Conservation (phyloP, 2,113 vertebrate species). For the Cairina moschata region DNA sequence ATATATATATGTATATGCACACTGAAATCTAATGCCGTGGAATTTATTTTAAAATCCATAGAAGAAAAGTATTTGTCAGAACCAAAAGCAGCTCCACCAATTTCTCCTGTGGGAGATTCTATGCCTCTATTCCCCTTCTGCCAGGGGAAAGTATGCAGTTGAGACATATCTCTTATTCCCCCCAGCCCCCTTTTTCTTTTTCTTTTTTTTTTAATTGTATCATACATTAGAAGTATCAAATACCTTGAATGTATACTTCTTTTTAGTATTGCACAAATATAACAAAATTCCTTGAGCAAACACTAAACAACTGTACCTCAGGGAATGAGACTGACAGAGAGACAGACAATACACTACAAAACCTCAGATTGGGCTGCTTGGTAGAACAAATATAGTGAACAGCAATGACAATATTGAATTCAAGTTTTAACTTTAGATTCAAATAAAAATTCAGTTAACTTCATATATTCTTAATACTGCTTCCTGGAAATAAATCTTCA, state of each 20-base stretch:
- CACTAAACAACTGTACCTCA: neutral
- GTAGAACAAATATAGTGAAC: neutral
- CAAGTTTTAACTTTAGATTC: neutral
- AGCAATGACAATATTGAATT: neutral
- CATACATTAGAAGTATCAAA: neutral
- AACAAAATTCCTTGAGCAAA: neutral
- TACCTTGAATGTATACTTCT: neutral
- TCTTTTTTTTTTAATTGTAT: neutral
- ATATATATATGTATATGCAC: neutral
- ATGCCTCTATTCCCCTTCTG: neutral
- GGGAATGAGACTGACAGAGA: neutral
- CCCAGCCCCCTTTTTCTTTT: neutral
- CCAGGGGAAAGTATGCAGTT: neutral
- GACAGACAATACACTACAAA: neutral
- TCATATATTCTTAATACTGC: neutral
- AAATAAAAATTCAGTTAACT: neutral
- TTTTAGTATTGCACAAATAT: neutral
- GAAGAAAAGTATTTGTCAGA: neutral
- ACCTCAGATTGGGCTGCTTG: neutral
- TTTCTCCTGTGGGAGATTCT: neutral
- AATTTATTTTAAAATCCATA: conserved; percentile 9
- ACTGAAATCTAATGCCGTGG: neutral
- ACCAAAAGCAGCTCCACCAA: neutral
- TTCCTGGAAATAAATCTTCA: neutral
- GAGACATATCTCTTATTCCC: neutral